These are phyloP conservation scores for Aradophagus sp. DNA, from an alignment of 1,140 invertebrate genomes.

Conservation along the genomic window DNA sequence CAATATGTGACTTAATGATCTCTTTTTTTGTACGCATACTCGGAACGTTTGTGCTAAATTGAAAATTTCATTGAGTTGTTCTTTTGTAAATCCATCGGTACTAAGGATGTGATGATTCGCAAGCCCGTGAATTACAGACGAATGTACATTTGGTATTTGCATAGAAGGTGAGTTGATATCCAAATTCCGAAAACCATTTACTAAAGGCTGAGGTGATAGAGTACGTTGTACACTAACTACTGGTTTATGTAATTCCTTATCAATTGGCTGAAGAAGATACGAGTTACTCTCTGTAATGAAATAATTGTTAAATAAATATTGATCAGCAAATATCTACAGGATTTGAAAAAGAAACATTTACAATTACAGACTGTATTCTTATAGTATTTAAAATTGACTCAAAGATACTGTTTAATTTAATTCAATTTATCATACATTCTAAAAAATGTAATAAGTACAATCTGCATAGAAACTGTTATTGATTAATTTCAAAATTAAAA, in stretches of 20 bases:
- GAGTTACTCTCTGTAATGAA: conserved; percentile 55
- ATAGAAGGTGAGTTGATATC: conserved; percentile 64
- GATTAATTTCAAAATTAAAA: too few species aligned
- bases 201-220: conserved; percentile 67
- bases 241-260: conserved; percentile 43
- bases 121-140: conserved; percentile 75
- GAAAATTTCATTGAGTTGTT: conserved; percentile 94
- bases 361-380: too few species aligned
- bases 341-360: too few species aligned
- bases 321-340: too few species aligned
- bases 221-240: conserved; percentile 51
- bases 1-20: conserved; percentile 89
- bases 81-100: conserved; percentile 91
- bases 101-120: conserved; percentile 88
- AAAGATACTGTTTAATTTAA: too few species aligned
- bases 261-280: conserved; percentile 54
- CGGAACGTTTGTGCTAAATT: conserved; percentile 93
- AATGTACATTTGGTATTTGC: conserved; percentile 40
- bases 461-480: too few species aligned
- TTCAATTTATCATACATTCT: too few species aligned
- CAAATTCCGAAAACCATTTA: too few species aligned
- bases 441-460: too few species aligned
- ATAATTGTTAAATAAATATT: neutral
- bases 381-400: too few species aligned
- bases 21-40: conserved; percentile 86